Evolutionary conservation across 1,140 invertebrate species (phyloP), one percentile per base, ranked within the genome.

Genomic region (Venustaconcha ellipsiformis): DNA sequence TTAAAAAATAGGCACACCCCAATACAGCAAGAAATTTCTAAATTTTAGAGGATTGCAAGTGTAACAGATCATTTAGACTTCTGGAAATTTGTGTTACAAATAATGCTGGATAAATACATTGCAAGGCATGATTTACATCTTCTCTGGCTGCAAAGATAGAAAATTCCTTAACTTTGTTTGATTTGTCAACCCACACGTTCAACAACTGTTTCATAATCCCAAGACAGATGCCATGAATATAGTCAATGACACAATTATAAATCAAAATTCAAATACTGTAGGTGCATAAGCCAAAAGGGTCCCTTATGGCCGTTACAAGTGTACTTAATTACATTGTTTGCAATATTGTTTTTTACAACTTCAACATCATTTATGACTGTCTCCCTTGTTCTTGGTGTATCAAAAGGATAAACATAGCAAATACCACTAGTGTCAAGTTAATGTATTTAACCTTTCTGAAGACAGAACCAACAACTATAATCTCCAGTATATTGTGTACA

Each of bases 21-120:
- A 80, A 37, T 71, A 75, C 0, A 80, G 20, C 15, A 80, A 48
- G 56, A 78, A 80, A 26, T 77, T 69, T 69, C 76, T 72, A 68
- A 79, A n/a, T n/a, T 58, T 81, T 77, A 58, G 80, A 78, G 13
- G 78, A 74, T 70, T 81, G 79, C 77, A 77, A 81, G 63, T 82
- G 65, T 2, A 15, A 23, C 8, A 82, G n/a, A 67, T 74, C 77
- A 65, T 81, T 72, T 1, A 82, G n/a, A 58, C 67, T 55, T 70
- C 72, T 79, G 30, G 78, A 78, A 18, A 79, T 57, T 74, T 78
- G 67, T 63, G 76, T 66, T 57, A 82, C 74, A 72, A 60, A 76
- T 12, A 80, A 15, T 20, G 78, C 70, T 66, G 78, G 78, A 62
- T 76, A 70, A 23, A 80, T 70, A 23, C 66, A 55, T 23, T 59